These are phyloP conservation scores for Allenopithecus nigroviridis DNA, from an alignment of 2,797 vertebrate genomes.

Conservation along the genomic window DNA sequence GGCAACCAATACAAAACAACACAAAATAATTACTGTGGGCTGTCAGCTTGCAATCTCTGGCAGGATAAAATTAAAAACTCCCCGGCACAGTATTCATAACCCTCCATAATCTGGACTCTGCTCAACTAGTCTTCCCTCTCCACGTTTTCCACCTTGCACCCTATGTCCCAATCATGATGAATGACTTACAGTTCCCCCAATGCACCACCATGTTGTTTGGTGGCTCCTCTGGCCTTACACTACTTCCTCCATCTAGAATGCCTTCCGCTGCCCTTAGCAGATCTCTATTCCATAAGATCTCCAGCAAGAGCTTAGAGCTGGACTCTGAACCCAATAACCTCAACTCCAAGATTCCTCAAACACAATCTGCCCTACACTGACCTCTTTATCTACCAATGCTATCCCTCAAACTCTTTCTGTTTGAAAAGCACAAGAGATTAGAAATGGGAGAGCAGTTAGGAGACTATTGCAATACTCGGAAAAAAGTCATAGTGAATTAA, in stretches of 20 bases:
- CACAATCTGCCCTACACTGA: neutral
- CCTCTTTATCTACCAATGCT: neutral
- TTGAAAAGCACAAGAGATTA: neutral
- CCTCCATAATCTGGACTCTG: neutral
- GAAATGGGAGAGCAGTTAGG: no score
- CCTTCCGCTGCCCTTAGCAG: neutral
- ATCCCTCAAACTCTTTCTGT: neutral
- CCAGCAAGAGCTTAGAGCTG: neutral
- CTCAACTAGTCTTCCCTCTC: neutral
- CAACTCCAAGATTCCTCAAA: neutral
- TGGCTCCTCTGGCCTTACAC: neutral
- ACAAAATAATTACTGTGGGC: neutral
- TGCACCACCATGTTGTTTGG: neutral
- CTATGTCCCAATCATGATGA: neutral
- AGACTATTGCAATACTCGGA: neutral
- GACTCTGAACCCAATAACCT: conserved; percentile 23
- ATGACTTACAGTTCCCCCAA: neutral
- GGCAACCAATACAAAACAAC: neutral
- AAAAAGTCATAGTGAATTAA: neutral
- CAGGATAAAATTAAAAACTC: neutral
- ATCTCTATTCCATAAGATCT: neutral
- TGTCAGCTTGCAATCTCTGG: neutral
- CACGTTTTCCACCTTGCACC: neutral
- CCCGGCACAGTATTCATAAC: neutral
- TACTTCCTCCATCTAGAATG: neutral